Evolutionary conservation across 1,140 invertebrate genomes (phyloP).

Genomic region (Drosophila cardini): DNA sequence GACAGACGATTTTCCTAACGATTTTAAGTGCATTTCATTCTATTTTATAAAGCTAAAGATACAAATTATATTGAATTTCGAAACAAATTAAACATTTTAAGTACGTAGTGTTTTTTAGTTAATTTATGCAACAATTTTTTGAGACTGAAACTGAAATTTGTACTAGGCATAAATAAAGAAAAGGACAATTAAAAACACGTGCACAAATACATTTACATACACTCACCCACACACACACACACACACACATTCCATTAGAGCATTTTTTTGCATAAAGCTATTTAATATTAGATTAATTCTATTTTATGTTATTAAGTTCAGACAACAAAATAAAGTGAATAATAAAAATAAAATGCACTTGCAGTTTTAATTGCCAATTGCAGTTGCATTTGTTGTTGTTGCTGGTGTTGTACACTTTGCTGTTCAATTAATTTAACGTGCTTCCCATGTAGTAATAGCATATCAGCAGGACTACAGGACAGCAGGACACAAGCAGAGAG

Average conservation of each 20-base stretch:
- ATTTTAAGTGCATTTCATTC: conserved; percentile 46
- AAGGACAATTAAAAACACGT: not conserved
- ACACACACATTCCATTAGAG: conserved; percentile 39
- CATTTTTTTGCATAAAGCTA: conserved; percentile 34
- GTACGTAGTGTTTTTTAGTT: conserved; percentile 58
- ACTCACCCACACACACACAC: conserved; percentile 34
- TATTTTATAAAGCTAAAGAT: conserved; percentile 34
- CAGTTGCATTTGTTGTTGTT: conserved; percentile 22
- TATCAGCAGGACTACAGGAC: conserved; percentile 41
- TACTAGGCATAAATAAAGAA: conserved; percentile 69
- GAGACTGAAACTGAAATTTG: conserved; percentile 82
- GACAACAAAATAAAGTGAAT: conserved; percentile 72
- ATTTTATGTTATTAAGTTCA: conserved; percentile 56
- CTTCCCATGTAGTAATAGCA: conserved; percentile 74
- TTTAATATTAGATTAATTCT: conserved; percentile 62
- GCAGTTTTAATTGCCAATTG: conserved; percentile 48
- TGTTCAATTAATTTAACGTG: conserved; percentile 82
- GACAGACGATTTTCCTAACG: conserved; percentile 60
- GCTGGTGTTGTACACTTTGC: conserved; percentile 63
- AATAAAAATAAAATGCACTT: conserved; percentile 67
- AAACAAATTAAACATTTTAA: conserved; percentile 7
- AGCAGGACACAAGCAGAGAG: conserved; percentile 39
- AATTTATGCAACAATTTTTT: conserved; percentile 80
- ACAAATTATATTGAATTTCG: conserved; percentile 39
- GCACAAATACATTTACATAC: conserved; percentile 14